Conservation (phyloP, 2,113 vertebrate species). For the Siniperca knerii region DNA sequence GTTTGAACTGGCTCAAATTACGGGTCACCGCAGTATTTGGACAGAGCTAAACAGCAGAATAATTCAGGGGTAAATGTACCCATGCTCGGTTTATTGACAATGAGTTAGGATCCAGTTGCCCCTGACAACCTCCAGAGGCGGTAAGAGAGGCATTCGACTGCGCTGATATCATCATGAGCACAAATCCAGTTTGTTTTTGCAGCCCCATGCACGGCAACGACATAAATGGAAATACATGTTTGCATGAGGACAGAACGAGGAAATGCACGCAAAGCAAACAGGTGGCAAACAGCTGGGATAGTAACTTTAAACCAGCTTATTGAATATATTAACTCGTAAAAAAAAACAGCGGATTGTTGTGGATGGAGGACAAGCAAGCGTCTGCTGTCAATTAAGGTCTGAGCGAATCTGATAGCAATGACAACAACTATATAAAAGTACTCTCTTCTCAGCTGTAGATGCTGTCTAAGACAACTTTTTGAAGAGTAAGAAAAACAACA, state of each 20-base stretch:
- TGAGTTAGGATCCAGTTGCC: slow-evolving; percentile 16
- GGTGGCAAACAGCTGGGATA: slow-evolving; percentile 62
- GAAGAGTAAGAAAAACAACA: not conserved
- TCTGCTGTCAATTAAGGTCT: slow-evolving; percentile 30
- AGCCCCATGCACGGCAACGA: slow-evolving; percentile 2
- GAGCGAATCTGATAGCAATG: slow-evolving; percentile 25
- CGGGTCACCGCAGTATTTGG: slow-evolving; percentile 47
- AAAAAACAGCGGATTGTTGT: slow-evolving; percentile 34
- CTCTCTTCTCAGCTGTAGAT: not conserved
- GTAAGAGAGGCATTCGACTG: not conserved
- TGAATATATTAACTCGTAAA: slow-evolving; percentile 55
- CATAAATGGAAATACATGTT: slow-evolving; percentile 55
- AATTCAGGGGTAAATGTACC: slow-evolving; percentile 31
- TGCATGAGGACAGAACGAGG: slow-evolving; percentile 16
- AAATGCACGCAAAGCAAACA: slow-evolving; percentile 49
- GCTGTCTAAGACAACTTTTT: not conserved
- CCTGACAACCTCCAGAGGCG: slow-evolving; percentile 33
- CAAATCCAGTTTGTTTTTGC: slow-evolving; percentile 32
- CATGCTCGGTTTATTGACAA: slow-evolving; percentile 29
- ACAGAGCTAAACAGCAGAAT: slow-evolving; percentile 45
- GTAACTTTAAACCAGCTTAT: slow-evolving; percentile 31
- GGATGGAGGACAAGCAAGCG: slow-evolving; percentile 7
- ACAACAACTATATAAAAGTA: slow-evolving; percentile 7
- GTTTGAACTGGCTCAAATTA: slow-evolving; percentile 40
- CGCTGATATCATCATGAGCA: slow-evolving; percentile 15